A percentile compares a stretch with the other conserved stretches of the same genome.
Conservation (phyloP, 2,888 invertebrate genomes). For the Volucella zonaria region DNA sequence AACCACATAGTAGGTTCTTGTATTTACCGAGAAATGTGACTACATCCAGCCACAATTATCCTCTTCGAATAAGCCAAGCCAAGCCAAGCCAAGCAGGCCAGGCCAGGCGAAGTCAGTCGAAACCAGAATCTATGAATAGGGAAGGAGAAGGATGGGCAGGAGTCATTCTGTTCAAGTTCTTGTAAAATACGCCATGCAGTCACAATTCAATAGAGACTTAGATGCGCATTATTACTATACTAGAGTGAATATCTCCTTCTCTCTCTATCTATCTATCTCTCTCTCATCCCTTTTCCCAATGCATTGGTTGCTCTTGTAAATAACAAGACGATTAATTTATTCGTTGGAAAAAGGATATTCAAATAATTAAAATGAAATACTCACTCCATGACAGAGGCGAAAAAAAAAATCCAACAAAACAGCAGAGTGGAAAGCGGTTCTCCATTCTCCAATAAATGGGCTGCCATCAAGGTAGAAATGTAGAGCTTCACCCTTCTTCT, state of each 20-base stretch:
- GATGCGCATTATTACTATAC: slow-evolving; percentile 64
- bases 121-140: neutral
- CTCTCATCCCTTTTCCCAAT: neutral
- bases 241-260: slow-evolving; percentile 40
- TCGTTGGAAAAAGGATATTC: slow-evolving; percentile 72
- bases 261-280: neutral
- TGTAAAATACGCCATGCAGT: slow-evolving; percentile 70
- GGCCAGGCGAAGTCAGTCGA: neutral
- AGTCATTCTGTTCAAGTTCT: slow-evolving; percentile 55
- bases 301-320: slow-evolving; percentile 64
- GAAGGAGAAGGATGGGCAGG: slow-evolving; percentile 7
- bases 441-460: slow-evolving; percentile 63
- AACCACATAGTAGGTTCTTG: slow-evolving; percentile 29
- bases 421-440: slow-evolving; percentile 6
- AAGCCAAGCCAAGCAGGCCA: neutral
- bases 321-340: slow-evolving; percentile 74
- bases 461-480: slow-evolving; percentile 5
- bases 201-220: slow-evolving; percentile 73
- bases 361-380: slow-evolving; percentile 74
- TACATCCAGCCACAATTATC: slow-evolving; percentile 15
- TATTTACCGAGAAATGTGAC: slow-evolving; percentile 53
- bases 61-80: neutral
- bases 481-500: slow-evolving; percentile 38
- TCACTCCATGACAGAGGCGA: slow-evolving; percentile 27
- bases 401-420: slow-evolving; percentile 22